Base-by-base conservation (phyloP, 2,888 invertebrate species). In the Petrolisthes manimaculis region DNA sequence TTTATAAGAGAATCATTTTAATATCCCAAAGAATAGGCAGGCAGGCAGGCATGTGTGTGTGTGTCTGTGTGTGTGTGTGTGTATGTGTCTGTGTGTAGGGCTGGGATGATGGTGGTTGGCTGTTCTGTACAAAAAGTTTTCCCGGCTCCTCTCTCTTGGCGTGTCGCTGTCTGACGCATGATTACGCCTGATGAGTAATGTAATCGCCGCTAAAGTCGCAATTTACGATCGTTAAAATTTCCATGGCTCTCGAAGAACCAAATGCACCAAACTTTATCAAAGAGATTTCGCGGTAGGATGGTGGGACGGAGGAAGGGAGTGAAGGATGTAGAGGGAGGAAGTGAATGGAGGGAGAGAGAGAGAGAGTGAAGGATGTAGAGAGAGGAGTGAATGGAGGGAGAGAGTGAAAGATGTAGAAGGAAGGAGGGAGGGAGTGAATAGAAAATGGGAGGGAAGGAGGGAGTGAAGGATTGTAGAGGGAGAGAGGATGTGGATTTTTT, bases 201-300 rank as follows among this genome's bases (percentile, higher is more conserved):
- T 81, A 82, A 81, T 81, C 81, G 67, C 71, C 75, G 24, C 81
- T 82, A 75, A 61, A 81, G 82, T 74, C 75, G 79, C 86, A 81
- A 81, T 81, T 86, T 86, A 86, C 74, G 81, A 69, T 86, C 81
- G 71, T 86, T 82, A 86, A 82, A 86, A 86, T 53, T 81, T 86
- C 80, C 71, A 86, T 86, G 81, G 82, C 83, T 55, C 55, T 74
- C 54, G 54, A 54, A 54, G 55, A n/a, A 54, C 79, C 61, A n/a
- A n/a, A 18, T 81, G 61, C 24, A 71, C 18, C 71, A 12, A 71
- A 71, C 18, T 71, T 71, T 71, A 71, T 71, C 71, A 71, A 71
- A 21, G n/a, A 21, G 71, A n/a, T 18, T 61, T 61, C 18, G 71
- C 12, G 71, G 71, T 18, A 6, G 71, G 71, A n/a, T 14, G 71